phyloP scores from a whole-genome alignment of 2,797 vertebrate species.

The Okamejei kenojei region DNA sequence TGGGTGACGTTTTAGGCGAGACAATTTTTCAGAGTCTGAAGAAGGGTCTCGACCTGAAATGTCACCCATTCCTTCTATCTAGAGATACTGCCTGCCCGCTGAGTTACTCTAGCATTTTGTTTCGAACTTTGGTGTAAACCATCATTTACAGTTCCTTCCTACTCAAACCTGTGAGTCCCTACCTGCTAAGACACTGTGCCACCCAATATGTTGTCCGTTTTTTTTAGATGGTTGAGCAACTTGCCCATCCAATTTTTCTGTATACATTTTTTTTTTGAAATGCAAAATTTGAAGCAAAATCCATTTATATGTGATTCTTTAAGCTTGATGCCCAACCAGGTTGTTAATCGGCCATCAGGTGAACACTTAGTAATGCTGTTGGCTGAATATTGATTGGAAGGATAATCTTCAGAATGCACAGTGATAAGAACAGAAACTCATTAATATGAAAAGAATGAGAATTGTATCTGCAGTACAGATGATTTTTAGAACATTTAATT shows the following conservation, averaged over 20 bases:
- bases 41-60: no score
- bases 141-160: no score
- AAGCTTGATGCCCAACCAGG: neutral
- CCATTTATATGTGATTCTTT: neutral
- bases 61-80: no score
- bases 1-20: no score
- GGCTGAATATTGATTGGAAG: neutral
- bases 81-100: no score
- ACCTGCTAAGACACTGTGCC: no score
- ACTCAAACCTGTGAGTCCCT: no score
- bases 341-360: neutral
- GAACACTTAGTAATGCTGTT: neutral
- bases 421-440: neutral
- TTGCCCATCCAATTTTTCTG: neutral
- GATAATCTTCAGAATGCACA: neutral
- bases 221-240: neutral
- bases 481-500: no score
- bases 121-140: no score
- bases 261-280: neutral
- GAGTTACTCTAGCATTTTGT: no score
- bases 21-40: no score
- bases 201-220: no score
- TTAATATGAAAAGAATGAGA: neutral
- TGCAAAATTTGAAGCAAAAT: neutral
- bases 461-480: neutral